A percentile compares a stretch with the other conserved stretches of the same genome.
These are phyloP conservation scores for Palythoa heliodiscus DNA, from an alignment of 92 coral and sea anemone genomes.

Conservation along the genomic window DNA sequence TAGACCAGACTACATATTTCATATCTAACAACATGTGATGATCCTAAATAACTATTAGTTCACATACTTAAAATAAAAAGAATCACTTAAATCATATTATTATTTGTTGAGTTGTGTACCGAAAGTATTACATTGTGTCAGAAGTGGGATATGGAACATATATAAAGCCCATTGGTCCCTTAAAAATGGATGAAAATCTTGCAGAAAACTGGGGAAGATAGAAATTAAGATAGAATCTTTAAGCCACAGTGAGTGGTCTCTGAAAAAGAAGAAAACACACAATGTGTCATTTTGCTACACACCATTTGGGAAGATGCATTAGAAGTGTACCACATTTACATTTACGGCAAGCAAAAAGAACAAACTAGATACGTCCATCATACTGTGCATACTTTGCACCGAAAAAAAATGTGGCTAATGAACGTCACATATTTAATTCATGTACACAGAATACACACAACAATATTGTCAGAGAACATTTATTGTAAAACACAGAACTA, in stretches of 20 bases:
- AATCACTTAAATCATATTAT: too few relatives aligned
- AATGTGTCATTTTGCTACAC: conserved; percentile 44
- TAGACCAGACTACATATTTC: too few relatives aligned
- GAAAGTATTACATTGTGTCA: too few relatives aligned
- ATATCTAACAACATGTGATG: too few relatives aligned
- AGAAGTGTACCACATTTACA: conserved; percentile 46
- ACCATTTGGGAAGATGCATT: conserved; percentile 36
- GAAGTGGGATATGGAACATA: neutral
- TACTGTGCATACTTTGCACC: conserved; percentile 55
- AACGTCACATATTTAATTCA: conserved; percentile 49
- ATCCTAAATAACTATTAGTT: too few relatives aligned
- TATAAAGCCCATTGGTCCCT: conserved; percentile 55
- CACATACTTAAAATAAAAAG: too few relatives aligned
- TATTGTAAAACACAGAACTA: conserved; percentile 23
- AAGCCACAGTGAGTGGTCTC: conserved; percentile 47
- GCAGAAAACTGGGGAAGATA: conserved; percentile 50
- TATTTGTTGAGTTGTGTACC: too few relatives aligned
- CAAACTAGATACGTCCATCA: conserved; percentile 30
- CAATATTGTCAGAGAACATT: conserved; percentile 29
- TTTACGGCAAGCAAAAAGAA: conserved; percentile 38
- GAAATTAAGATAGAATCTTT: conserved; percentile 56
- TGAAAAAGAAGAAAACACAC: conserved; percentile 25
- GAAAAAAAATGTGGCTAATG: too few relatives aligned
- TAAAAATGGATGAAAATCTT: conserved; percentile 56
- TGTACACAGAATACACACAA: neutral